Evolutionary conservation across 2,888 invertebrate genomes (phyloP), one percentile per base, ranked within the genome.

Genomic region (Lumbricus terrestris): DNA sequence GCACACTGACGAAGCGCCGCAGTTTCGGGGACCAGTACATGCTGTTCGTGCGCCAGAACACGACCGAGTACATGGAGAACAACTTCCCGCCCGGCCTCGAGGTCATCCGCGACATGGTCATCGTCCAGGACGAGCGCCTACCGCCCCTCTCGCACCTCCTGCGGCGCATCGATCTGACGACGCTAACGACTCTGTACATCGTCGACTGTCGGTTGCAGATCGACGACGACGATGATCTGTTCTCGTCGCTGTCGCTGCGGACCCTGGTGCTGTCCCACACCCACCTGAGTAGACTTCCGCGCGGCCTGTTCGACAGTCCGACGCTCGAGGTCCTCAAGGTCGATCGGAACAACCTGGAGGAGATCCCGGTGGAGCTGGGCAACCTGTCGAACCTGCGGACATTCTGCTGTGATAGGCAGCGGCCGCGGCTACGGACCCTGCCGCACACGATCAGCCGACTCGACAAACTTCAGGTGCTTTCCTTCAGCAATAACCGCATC

Each of bases 401-500:
- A 29, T 92, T 93, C 88, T 91, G 91, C n/a, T 92, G 92, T 91
- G 93, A 93, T 90, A 90, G 89, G 18, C 93, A 93, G 90, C 88
- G 92, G 88, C 93, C 92, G 20, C 91, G 92, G 23, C 88, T 93
- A 88, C 90, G 92, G 20, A 33, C 90, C 16, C 82, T 93, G 82
- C 93, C 93, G 37, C 91, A 88, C 82, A 91, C 92, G 82, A 91
- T 93, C 38, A 90, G 91, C 23, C 89, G 92, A 69, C 91, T 93
- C 35, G 91, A 91, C 40, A 82, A 90, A n/a, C 91, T 93, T n/a
- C 90, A 91, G 88, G 92, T 92, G 83, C 90, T 93, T 38, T 92
- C 92, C 42, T 93, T 93, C 91, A 92, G 92, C 91, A 92, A 93
- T 89, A 93, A 93, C 90, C 90, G 92, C 18, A 91, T 93, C 34